Percentiles rank a stretch among this genome's conserved stretches.
These are phyloP conservation scores for Micrasema minimum DNA, from an alignment of 1,140 invertebrate species.

Conservation along the genomic window DNA sequence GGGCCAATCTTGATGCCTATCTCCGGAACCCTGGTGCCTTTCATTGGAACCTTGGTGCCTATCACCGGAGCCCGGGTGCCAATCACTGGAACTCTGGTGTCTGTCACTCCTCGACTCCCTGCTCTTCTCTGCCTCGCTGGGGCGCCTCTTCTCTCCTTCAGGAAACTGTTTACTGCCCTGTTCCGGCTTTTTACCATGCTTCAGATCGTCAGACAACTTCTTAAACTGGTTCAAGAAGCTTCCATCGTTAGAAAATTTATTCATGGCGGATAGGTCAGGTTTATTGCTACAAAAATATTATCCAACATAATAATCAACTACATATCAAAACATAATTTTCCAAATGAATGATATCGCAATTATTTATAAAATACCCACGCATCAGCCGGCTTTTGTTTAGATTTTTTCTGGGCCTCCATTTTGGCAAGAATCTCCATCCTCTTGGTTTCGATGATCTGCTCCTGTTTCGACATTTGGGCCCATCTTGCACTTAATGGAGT, in stretches of 20 bases:
- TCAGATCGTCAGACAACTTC: constrained; percentile 38
- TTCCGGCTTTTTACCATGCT: constrained; percentile 22
- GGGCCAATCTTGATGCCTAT: too few relatives aligned
- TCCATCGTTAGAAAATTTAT: constrained; percentile 84
- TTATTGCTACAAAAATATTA: constrained; percentile 20
- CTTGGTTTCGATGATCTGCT: constrained; percentile 83
- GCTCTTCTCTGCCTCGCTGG: neutral
- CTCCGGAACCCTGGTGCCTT: too few relatives aligned
- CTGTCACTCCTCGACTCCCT: constrained; percentile 6
- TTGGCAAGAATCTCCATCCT: constrained; percentile 68
- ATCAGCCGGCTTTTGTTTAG: constrained; percentile 20
- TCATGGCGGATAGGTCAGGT: constrained; percentile 56
- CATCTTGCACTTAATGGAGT: constrained; percentile 65
- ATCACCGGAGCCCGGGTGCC: neutral
- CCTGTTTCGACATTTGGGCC: constrained; percentile 84
- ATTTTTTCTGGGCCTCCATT: constrained; percentile 59
- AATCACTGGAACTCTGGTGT: constrained; percentile 1
- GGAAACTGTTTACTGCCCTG: neutral
- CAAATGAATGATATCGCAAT: neutral
- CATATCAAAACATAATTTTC: neutral
- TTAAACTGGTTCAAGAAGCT: constrained; percentile 84
- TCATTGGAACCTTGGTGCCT: constrained; percentile 1
- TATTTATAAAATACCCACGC: constrained; percentile 14
- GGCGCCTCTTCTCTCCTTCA: neutral
- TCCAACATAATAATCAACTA: constrained; percentile 1